Evolutionary conservation across 2,888 invertebrate genomes (phyloP), one percentile per base, ranked within the genome.

Genomic region (Noctua janthina): DNA sequence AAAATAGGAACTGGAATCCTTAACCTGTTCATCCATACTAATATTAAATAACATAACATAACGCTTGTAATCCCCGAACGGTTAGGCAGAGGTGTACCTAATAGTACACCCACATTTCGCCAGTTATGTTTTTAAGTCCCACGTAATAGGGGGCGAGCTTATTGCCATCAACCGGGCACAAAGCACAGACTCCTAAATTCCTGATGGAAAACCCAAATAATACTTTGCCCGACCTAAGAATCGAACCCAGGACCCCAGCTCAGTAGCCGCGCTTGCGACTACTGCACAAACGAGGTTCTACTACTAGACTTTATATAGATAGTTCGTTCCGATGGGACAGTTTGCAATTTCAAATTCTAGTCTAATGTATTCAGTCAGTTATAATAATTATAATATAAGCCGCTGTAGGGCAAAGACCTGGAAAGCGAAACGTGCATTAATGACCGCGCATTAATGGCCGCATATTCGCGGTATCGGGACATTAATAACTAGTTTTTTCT

Each of bases 391-490:
- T 56, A 56, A 23, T 56, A 23, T 10, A 10, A n/a, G 17, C 43
- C 43, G 20, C 7, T 46, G 20, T 49, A 29, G 39, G 39, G 5
- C 62, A 62, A 62, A 29, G 39, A 6, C 76, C 46, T 62, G 23
- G 20, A 62, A 78, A 78, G 2, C 1, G 17, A 17, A 29, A 78
- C 23, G 23, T 56, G 23, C 29, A 20, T 17, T 66, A 64, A 66
- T 66, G 54, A 77, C 78, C 62, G 13, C 10, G 15, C 78, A 46
- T 11, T 46, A 46, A 46, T 46, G 51, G 78, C 64, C 51, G 15
- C 11, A 23, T 46, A 23, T 64, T 54, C 11, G 17, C 43, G 5
- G n/a, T 46, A 78, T 17, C 51, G 51, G 15, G 23, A 23, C 29
- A 51, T 64, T 62, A 49, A n/a, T 29, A 17, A 29, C 62, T 6